Evolutionary conservation across 2,113 vertebrate species (phyloP).

Genomic region (Hepsetus odoe): DNA sequence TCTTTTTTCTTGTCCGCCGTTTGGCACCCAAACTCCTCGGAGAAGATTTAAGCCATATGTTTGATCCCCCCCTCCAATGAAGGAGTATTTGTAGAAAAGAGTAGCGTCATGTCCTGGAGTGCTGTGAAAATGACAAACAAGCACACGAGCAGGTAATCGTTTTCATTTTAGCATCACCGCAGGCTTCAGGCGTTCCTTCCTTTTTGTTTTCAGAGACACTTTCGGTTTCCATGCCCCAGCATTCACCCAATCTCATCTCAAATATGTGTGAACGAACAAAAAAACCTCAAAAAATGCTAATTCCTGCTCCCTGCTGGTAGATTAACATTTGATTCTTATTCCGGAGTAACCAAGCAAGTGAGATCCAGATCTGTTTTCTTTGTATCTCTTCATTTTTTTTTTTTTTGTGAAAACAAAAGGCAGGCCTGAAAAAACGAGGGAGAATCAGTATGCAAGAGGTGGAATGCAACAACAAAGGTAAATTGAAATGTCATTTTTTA

Average conservation of each 20-base stretch:
- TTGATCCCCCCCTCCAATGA: slow-evolving; percentile 28
- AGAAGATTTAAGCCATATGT: slow-evolving; percentile 14
- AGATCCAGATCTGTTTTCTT: slow-evolving; percentile 35
- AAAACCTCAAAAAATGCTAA: slow-evolving; percentile 45
- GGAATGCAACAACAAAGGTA: slow-evolving; percentile 53
- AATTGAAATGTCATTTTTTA: slow-evolving; percentile 66
- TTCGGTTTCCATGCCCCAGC: slow-evolving; percentile 47
- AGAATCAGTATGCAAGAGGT: slow-evolving; percentile 56
- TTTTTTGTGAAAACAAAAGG: too few relatives aligned
- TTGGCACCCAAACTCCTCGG: neutral
- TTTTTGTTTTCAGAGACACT: slow-evolving; percentile 9
- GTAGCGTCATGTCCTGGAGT: neutral
- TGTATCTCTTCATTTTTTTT: slow-evolving; percentile 45
- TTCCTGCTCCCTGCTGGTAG: slow-evolving; percentile 30
- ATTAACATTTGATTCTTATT: slow-evolving; percentile 59
- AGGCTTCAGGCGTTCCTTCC: slow-evolving; percentile 2
- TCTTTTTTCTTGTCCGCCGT: too few relatives aligned
- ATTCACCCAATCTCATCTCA: slow-evolving; percentile 20
- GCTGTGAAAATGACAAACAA: slow-evolving; percentile 16
- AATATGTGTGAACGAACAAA: neutral
- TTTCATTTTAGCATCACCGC: slow-evolving; percentile 29
- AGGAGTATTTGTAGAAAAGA: slow-evolving; percentile 2
- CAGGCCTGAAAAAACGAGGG: neutral
- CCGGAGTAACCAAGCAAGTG: slow-evolving; percentile 9
- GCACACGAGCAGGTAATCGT: slow-evolving; percentile 31